Evolutionary conservation across 2,113 vertebrate genomes (phyloP).

Genomic region (Notiomystis cincta): DNA sequence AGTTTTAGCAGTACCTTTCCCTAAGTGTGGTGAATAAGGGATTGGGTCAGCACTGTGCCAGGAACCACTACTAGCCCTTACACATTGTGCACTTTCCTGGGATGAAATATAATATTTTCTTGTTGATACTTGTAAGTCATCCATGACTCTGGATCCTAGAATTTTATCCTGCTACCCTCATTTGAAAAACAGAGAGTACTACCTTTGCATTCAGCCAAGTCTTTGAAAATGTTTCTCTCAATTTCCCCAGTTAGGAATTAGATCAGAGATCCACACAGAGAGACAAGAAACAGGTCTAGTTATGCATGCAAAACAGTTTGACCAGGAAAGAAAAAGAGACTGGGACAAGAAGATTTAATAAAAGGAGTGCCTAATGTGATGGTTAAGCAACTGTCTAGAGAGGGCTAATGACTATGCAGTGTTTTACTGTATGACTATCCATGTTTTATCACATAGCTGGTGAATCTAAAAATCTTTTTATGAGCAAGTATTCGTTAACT

Average conservation of each 20-base stretch:
- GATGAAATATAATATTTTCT: neutral
- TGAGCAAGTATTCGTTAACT: neutral
- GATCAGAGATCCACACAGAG: neutral
- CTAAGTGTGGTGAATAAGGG: accelerated
- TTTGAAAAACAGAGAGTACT: neutral
- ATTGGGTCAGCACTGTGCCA: neutral
- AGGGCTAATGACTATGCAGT: neutral
- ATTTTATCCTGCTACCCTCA: neutral
- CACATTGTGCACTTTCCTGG: accelerated
- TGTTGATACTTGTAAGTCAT: neutral
- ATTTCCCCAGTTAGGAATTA: neutral
- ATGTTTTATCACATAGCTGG: neutral
- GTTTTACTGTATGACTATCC: neutral
- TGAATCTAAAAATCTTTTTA: neutral
- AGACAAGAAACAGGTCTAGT: neutral
- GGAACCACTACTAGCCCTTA: neutral
- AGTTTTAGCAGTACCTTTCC: neutral
- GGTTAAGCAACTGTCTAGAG: neutral
- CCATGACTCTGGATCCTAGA: neutral
- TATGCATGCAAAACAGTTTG: neutral
- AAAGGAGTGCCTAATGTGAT: neutral
- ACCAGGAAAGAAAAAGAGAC: neutral
- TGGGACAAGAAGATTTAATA: neutral
- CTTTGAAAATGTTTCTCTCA: neutral
- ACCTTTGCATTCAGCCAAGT: neutral